Evolutionary conservation across 2,113 vertebrate species (phyloP).

Genomic region (Eulacestoma nigropectus): DNA sequence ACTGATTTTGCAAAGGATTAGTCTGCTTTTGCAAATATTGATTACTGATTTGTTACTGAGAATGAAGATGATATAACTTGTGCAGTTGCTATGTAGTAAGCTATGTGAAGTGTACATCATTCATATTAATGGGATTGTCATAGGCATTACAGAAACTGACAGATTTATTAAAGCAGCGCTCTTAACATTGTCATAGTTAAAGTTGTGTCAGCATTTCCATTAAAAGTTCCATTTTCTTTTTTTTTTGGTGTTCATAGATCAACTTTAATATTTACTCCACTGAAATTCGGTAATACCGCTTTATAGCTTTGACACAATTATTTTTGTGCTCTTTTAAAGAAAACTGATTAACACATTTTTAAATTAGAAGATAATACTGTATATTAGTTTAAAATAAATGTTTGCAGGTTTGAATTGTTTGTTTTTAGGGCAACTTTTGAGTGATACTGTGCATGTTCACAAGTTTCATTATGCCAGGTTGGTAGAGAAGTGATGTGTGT

Average conservation of each 20-base stretch:
- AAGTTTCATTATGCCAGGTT: background rate
- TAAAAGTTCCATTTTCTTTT: slow-evolving; percentile 47
- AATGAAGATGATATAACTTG: slow-evolving; percentile 71
- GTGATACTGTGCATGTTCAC: background rate
- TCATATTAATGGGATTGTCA: slow-evolving; percentile 78
- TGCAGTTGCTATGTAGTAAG: slow-evolving; percentile 61
- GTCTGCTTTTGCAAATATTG: slow-evolving; percentile 82
- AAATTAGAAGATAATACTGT: background rate
- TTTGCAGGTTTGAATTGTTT: background rate
- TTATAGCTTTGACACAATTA: slow-evolving; percentile 10
- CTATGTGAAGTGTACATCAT: slow-evolving; percentile 69
- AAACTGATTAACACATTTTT: background rate
- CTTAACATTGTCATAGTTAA: slow-evolving; percentile 58
- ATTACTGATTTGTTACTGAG: slow-evolving; percentile 79
- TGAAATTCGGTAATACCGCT: slow-evolving; percentile 31
- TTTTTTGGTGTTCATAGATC: slow-evolving; percentile 44
- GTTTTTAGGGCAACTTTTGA: background rate
- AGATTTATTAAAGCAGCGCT: slow-evolving; percentile 68
- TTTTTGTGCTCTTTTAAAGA: background rate
- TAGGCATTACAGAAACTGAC: slow-evolving; percentile 70
- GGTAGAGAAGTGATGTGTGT: background rate
- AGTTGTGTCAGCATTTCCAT: slow-evolving; percentile 67
- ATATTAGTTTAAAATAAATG: background rate
- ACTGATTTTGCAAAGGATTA: slow-evolving; percentile 84
- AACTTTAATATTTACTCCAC: slow-evolving; percentile 8